Evolutionary conservation across 2,888 invertebrate species (phyloP), one percentile per base, ranked within the genome.

Genomic region (Amorpha juglandis): DNA sequence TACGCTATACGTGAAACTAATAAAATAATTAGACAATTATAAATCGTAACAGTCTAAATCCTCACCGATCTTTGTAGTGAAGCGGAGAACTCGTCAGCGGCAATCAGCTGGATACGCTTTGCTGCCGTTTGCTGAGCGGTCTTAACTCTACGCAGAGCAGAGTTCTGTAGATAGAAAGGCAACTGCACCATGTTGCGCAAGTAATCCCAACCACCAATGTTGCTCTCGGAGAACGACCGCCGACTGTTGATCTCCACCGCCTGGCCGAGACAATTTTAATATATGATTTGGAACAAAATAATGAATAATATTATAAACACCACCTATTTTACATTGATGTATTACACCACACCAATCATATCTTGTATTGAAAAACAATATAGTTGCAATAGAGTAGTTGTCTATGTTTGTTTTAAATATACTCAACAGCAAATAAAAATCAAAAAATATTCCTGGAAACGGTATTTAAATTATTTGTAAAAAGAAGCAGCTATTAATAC

Each of bases 161-260:
- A 98, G 91, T 99, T 99, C 94, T 99, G 99, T 67, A 99, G 94
- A 88, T 98, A 99, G 91, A 99, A 99, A 0, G 99, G 99, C 79
- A 99, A 94, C 86, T 99, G 99, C 33, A 99, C 98, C 94, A 99
- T 96, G 87, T 99, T 99, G 71, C 98, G 95, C 63, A 99, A 92
- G 84, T 98, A 99, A 89, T 97, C 97, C 94, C 98, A 98, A 0
- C 99, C 99, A 68, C 98, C 98, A 75, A 99, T 98, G 86, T 97
- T 97, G 70, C 97, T 98, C 87, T 99, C 99, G 45, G 96, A 97
- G 78, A 98, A 97, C 45, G 98, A 95, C 27, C 98, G 95, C 16
- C 97, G 95, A 77, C 98, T 97, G 88, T 98, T 98, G 68, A 97
- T 95, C 91, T 98, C 98, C 63, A 98, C 98, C 14, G 98, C 98